phyloP scores from a whole-genome alignment of 2,113 vertebrate species.

The Sinocyclocheilus maitianheensis region DNA sequence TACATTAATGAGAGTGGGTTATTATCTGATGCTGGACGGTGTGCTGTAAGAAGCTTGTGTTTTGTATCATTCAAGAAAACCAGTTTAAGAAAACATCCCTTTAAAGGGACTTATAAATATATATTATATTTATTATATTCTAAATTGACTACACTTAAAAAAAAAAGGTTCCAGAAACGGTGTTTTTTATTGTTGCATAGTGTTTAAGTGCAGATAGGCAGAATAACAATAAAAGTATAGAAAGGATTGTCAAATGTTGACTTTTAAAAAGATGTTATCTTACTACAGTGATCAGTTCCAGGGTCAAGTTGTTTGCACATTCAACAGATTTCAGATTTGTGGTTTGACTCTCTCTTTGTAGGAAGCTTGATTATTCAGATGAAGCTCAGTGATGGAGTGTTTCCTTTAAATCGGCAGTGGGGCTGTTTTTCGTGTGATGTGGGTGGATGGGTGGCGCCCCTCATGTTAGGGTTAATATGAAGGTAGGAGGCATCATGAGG shows the following conservation, averaged over 20 bases:
- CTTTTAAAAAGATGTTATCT: neutral
- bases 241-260: neutral
- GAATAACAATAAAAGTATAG: neutral
- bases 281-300: neutral
- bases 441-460: slow-evolving; percentile 31
- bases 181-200: neutral
- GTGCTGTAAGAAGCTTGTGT: neutral
- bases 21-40: neutral
- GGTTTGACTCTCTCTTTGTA: neutral
- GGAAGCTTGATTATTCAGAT: slow-evolving; percentile 9
- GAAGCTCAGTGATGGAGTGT: neutral
- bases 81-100: neutral
- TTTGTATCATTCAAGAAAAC: neutral
- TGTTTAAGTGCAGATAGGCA: neutral
- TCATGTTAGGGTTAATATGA: slow-evolving; percentile 44
- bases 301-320: neutral
- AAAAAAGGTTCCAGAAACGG: no score
- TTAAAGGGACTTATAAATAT: neutral
- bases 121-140: neutral
- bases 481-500: neutral
- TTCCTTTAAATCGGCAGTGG: neutral
- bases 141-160: no score
- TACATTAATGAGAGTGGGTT: neutral
- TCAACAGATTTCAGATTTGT: neutral
- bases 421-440: neutral